These are phyloP conservation scores for Platorchestia sp. DNA, from an alignment of 1,140 invertebrate species.

Conservation along the genomic window DNA sequence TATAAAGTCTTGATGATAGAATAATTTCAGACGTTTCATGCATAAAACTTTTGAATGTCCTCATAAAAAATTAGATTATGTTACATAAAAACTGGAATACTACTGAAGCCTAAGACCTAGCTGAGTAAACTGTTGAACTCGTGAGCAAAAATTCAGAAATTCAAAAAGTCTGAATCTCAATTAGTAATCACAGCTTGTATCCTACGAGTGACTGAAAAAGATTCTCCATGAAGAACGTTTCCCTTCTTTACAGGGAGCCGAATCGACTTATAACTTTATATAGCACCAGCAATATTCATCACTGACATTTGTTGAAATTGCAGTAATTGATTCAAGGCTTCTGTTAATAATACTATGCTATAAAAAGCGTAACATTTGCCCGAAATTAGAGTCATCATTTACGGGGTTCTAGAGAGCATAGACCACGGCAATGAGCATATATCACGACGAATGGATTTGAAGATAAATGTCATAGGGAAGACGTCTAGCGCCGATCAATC, in stretches of 20 bases:
- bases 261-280: not conserved
- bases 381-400: not conserved
- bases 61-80: not conserved
- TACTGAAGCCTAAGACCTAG: not conserved
- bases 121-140: not conserved
- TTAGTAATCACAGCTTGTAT: not conserved
- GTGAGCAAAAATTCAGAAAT: not conserved
- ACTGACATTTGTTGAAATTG: conserved; percentile 1
- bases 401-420: not conserved
- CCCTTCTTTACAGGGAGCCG: not conserved
- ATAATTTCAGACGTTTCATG: no score
- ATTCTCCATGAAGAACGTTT: not conserved
- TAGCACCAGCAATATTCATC: not conserved
- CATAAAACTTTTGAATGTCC: not conserved
- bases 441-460: not conserved
- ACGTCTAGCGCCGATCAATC: not conserved
- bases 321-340: not conserved
- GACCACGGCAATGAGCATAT: not conserved
- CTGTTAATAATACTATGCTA: not conserved
- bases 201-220: not conserved
- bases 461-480: conserved; percentile 34
- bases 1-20: no score
- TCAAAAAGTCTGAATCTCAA: not conserved
- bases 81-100: not conserved
- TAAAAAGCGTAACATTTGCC: not conserved